phyloP scores from a whole-genome alignment of 2,797 vertebrate species.

The Rhinichthys osculus region DNA sequence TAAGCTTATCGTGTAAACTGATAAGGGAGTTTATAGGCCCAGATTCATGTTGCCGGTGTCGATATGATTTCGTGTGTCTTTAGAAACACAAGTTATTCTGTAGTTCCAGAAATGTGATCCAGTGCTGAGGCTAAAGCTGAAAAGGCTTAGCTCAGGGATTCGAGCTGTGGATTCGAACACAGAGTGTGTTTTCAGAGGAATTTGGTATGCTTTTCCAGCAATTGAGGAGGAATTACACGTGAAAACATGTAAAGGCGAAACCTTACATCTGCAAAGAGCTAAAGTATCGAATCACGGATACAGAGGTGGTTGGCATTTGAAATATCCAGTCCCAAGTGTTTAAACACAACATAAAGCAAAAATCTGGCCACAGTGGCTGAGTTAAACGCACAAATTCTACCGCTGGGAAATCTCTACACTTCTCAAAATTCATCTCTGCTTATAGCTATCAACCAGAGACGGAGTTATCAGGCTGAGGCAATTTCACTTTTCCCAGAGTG shows the following conservation, averaged over 20 bases:
- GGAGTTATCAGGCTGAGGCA: conserved; percentile 36
- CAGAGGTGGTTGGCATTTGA: conserved; percentile 18
- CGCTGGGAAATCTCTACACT: conserved; percentile 26
- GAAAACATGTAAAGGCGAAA: conserved; percentile 56
- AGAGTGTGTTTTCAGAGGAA: conserved; percentile 53
- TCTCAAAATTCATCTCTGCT: conserved; percentile 39
- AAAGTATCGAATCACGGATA: not conserved
- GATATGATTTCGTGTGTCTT: conserved; percentile 46
- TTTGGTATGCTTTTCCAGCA: conserved; percentile 62
- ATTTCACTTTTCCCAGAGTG: conserved; percentile 45
- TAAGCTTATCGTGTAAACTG: conserved; percentile 30
- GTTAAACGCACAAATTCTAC: conserved; percentile 8
- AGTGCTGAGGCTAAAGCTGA: conserved; percentile 51
- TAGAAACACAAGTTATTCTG: conserved; percentile 53
- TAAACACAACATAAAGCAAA: conserved; percentile 5
- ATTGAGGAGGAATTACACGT: conserved; percentile 61
- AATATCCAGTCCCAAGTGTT: not conserved
- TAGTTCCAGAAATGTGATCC: conserved; percentile 50
- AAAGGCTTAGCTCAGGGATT: conserved; percentile 46
- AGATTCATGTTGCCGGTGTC: conserved; percentile 4
- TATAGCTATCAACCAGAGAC: conserved; percentile 37
- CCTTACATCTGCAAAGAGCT: conserved; percentile 31
- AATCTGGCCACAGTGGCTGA: not conserved
- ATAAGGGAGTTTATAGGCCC: conserved; percentile 5
- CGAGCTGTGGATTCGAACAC: conserved; percentile 32